Percentiles rank a stretch among this genome's conserved stretches.
Conservation (phyloP, 2,888 invertebrate species). For the Elegia similella region DNA sequence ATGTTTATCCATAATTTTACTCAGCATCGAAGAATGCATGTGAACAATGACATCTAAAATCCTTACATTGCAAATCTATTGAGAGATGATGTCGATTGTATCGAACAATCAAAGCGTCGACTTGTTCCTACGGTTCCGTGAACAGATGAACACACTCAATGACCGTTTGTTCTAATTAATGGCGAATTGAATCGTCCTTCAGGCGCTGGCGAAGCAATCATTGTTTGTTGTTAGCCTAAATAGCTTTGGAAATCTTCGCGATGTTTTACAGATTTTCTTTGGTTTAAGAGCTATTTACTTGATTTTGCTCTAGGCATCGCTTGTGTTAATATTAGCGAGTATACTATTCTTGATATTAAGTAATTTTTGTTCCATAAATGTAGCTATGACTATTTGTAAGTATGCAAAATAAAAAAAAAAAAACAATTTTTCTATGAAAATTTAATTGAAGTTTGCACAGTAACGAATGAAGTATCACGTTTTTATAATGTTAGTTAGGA, state of each 20-base stretch:
- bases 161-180: slow-evolving; percentile 6
- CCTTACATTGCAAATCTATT: slow-evolving; percentile 2
- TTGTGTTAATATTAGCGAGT: no score
- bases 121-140: background rate
- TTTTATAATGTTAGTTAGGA: no score
- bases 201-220: background rate
- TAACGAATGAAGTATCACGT: no score
- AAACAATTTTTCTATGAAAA: no score
- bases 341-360: no score
- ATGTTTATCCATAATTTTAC: background rate
- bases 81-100: background rate
- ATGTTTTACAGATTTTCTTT: background rate
- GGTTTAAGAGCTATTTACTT: no score
- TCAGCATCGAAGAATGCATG: background rate
- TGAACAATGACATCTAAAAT: background rate
- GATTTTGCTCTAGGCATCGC: no score
- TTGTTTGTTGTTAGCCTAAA: background rate
- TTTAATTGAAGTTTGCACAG: no score
- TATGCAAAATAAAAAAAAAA: no score
- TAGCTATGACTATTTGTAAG: no score
- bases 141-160: slow-evolving; percentile 3
- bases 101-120: slow-evolving; percentile 6
- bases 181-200: slow-evolving; percentile 14
- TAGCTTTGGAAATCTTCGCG: background rate
- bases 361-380: no score